phyloP scores from a whole-genome alignment of 2,888 invertebrate species.

The Parnassius orleans region DNA sequence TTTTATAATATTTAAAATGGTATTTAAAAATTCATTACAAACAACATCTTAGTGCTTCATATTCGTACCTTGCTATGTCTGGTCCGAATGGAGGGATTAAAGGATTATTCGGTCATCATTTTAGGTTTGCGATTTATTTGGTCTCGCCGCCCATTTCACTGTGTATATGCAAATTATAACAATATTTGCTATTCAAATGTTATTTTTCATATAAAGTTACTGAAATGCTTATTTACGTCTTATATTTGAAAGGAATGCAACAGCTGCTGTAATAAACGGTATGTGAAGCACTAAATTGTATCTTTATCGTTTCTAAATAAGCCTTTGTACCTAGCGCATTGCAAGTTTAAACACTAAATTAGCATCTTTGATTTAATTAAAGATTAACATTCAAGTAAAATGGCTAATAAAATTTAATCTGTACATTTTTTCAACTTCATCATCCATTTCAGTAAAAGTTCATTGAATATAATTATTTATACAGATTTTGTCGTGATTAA shows the following conservation, averaged over 20 bases:
- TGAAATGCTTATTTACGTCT: not conserved
- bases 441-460: too few relatives aligned
- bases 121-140: constrained; percentile 59
- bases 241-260: not conserved
- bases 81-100: constrained; percentile 51
- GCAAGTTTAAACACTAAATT: too few relatives aligned
- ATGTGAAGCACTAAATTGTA: too few relatives aligned
- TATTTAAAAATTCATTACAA: constrained; percentile 14
- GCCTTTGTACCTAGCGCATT: too few relatives aligned
- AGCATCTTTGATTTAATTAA: too few relatives aligned
- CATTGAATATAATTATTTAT: too few relatives aligned
- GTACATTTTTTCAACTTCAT: too few relatives aligned
- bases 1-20: too few relatives aligned
- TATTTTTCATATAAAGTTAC: constrained; percentile 15
- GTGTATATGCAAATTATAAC: constrained; percentile 22
- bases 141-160: constrained; percentile 23
- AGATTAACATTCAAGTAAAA: too few relatives aligned
- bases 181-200: constrained; percentile 10
- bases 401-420: too few relatives aligned
- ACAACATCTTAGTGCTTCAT: constrained; percentile 44
- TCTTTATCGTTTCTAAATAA: too few relatives aligned
- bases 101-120: constrained; percentile 58
- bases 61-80: constrained; percentile 45
- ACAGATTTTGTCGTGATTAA: too few relatives aligned
- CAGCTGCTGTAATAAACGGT: not conserved